A percentile compares a stretch with the other conserved stretches of the same genome.
phyloP scores from a whole-genome alignment of 1,140 invertebrate genomes.

The Linepithema humile region DNA sequence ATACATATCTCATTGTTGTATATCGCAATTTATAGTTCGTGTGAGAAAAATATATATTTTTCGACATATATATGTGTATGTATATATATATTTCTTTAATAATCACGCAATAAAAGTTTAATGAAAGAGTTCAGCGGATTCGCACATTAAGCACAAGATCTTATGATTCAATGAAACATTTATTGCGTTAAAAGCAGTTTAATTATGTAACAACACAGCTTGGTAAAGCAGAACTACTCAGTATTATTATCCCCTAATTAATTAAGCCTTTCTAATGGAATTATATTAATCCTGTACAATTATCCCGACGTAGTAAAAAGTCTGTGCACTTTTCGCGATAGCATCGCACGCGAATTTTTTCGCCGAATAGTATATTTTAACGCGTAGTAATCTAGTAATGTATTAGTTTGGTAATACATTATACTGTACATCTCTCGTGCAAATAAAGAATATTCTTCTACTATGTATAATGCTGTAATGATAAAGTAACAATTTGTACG shows the following conservation, averaged over 20 bases:
- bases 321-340: not conserved
- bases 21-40: too few relatives aligned
- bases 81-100: too few relatives aligned
- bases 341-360: constrained; percentile 9
- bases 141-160: too few relatives aligned
- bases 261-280: constrained; percentile 48
- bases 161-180: too few relatives aligned
- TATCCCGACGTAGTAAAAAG: not conserved
- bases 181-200: too few relatives aligned
- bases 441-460: not conserved
- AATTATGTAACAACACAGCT: too few relatives aligned
- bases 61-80: too few relatives aligned
- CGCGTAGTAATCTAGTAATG: constrained; percentile 15
- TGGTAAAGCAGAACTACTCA: too few relatives aligned
- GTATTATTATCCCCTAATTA: constrained; percentile 6
- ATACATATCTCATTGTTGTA: too few relatives aligned
- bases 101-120: not conserved
- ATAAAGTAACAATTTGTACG: not conserved
- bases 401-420: too few relatives aligned
- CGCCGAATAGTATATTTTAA: not conserved
- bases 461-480: not conserved
- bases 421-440: not conserved
- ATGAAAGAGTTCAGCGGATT: too few relatives aligned
- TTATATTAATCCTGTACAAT: not conserved
- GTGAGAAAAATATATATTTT: too few relatives aligned